These are phyloP conservation scores for Ceyx melanurus DNA, from an alignment of 2,113 vertebrate species.

Conservation along the genomic window DNA sequence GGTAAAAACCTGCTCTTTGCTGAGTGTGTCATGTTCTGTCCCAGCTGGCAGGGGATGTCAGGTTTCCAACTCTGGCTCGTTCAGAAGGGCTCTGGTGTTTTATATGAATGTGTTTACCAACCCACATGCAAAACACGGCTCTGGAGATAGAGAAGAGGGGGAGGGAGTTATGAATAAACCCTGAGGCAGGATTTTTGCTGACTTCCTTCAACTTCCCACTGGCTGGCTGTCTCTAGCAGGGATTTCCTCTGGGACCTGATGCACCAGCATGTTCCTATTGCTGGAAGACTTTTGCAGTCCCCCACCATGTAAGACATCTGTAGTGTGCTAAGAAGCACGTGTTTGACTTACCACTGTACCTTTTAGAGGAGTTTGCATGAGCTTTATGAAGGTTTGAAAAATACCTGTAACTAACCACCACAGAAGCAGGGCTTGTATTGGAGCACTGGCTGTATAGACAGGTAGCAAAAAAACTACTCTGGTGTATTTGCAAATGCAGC, in stretches of 20 bases:
- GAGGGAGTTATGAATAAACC: not conserved
- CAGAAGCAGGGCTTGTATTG: fast-evolving
- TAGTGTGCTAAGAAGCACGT: not conserved
- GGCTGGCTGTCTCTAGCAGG: not conserved
- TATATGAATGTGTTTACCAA: not conserved
- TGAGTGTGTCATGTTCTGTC: not conserved
- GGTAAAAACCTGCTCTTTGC: not conserved
- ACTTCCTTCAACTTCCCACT: not conserved
- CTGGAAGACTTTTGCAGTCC: not conserved
- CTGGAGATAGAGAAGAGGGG: not conserved
- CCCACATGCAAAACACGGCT: not conserved
- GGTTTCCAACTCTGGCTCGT: not conserved
- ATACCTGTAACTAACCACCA: not conserved
- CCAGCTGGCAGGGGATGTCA: not conserved
- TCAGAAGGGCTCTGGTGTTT: not conserved
- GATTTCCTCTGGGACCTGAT: not conserved
- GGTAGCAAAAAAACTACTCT: not conserved
- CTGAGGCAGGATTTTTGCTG: not conserved
- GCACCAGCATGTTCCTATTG: not conserved
- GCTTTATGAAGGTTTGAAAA: not conserved
- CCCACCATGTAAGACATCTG: not conserved
- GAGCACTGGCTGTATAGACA: not conserved
- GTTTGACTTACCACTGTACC: not conserved
- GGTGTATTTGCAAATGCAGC: not conserved
- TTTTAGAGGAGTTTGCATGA: not conserved